phyloP scores from a whole-genome alignment of 1,140 invertebrate genomes.

The Trachelipus rathkii region DNA sequence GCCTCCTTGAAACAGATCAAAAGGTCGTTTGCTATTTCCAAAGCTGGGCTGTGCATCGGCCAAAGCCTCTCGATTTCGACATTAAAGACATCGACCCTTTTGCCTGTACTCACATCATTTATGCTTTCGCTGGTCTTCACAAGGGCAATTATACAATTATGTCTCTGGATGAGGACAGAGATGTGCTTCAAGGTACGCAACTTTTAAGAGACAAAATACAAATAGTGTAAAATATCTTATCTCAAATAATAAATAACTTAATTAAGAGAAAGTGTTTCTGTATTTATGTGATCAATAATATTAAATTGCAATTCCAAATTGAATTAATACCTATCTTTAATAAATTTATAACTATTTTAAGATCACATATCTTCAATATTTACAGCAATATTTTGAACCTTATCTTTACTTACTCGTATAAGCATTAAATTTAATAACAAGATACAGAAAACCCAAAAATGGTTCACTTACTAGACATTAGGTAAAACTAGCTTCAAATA shows the following conservation, averaged over 20 bases:
- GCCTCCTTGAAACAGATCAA: constrained; percentile 29
- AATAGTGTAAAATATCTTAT: too few species aligned
- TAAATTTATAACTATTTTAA: too few species aligned
- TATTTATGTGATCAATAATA: too few species aligned
- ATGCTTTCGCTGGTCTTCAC: constrained; percentile 69
- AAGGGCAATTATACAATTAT: constrained; percentile 59
- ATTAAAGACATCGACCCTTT: constrained; percentile 60
- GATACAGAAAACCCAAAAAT: too few species aligned
- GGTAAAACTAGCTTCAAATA: not conserved
- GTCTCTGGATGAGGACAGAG: constrained; percentile 57
- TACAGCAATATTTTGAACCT: not conserved
- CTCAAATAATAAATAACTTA: too few species aligned
- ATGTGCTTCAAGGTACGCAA: constrained; percentile 55
- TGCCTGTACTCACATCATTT: constrained; percentile 75
- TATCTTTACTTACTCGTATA: not conserved
- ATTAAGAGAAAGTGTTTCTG: too few species aligned
- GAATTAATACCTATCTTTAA: too few species aligned
- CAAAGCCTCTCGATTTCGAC: constrained; percentile 63
- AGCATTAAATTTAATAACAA: too few species aligned
- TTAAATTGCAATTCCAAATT: too few species aligned
- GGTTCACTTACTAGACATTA: not conserved
- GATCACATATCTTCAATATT: too few species aligned
- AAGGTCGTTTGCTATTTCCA: constrained; percentile 65
- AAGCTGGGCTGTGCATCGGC: constrained; percentile 62
- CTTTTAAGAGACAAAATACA: not conserved